Evolutionary conservation across 2,797 vertebrate species (phyloP).

Genomic region (Aselliscus stoliczkanus): DNA sequence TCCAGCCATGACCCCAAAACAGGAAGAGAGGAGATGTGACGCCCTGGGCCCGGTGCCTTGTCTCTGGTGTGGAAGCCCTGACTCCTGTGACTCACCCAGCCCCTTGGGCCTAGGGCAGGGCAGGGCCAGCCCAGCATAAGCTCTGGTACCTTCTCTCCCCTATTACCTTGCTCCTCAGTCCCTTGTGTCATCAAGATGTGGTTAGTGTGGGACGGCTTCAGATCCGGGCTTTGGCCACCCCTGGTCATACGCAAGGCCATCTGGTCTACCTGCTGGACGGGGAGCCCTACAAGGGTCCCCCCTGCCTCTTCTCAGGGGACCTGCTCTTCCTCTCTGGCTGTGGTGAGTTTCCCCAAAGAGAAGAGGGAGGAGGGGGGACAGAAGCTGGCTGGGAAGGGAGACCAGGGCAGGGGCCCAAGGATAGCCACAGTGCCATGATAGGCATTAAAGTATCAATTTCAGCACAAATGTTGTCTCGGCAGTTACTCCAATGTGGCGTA

Average conservation of each 20-base stretch:
- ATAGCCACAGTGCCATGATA: not conserved
- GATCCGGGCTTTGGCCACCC: slow-evolving; percentile 92
- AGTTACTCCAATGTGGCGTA: not conserved
- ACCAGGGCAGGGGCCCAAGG: not conserved
- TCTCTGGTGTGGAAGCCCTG: not conserved
- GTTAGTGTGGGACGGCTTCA: slow-evolving; percentile 88
- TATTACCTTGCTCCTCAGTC: slow-evolving; percentile 76
- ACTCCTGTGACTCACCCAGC: not conserved
- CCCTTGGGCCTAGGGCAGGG: not conserved
- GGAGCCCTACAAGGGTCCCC: slow-evolving; percentile 83
- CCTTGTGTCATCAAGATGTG: slow-evolving; percentile 90
- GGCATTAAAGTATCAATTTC: not conserved
- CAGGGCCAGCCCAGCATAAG: not conserved
- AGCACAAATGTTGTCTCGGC: no score
- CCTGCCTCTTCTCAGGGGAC: slow-evolving; percentile 96
- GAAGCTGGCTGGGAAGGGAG: not conserved
- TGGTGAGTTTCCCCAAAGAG: slow-evolving; percentile 82
- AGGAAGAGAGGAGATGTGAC: not conserved
- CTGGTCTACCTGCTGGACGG: slow-evolving; percentile 95
- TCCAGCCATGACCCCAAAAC: not conserved
- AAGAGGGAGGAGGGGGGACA: not conserved
- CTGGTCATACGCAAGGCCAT: slow-evolving; percentile 97
- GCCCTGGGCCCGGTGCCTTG: not conserved
- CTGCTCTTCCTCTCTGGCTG: slow-evolving; percentile 97
- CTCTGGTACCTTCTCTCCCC: not conserved